Conservation (phyloP, 2,888 invertebrate species). For the Choreutis nemorana region DNA sequence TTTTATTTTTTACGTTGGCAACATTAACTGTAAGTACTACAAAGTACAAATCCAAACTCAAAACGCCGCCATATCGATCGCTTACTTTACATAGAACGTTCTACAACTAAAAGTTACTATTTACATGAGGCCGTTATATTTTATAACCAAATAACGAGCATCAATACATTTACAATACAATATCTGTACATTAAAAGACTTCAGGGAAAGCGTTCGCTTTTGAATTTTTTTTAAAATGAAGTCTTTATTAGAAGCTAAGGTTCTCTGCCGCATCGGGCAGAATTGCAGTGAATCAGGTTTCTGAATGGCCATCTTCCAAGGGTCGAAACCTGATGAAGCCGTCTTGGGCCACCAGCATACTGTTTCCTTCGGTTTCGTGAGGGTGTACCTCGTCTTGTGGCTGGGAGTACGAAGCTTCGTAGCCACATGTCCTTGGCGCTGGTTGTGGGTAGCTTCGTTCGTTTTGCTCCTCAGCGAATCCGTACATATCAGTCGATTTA, state of each 20-base stretch:
- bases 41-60: no score
- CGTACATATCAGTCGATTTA: constrained; percentile 68
- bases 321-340: constrained; percentile 88
- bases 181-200: constrained; percentile 21
- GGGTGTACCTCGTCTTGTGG: constrained; percentile 60
- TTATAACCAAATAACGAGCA: constrained; percentile 33
- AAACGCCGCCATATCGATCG: no score
- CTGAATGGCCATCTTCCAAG: constrained; percentile 63
- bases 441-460: constrained; percentile 58
- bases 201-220: constrained; percentile 3
- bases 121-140: constrained; percentile 46
- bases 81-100: no score
- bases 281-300: constrained; percentile 54
- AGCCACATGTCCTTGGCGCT: constrained; percentile 50
- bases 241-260: constrained; percentile 38
- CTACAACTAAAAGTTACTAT: constrained; percentile 32
- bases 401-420: constrained; percentile 64
- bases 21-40: not conserved
- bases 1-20: not conserved
- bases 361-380: constrained; percentile 60
- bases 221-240: not conserved
- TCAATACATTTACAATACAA: constrained; percentile 50
- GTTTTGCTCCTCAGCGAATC: constrained; percentile 57
- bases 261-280: constrained; percentile 45
- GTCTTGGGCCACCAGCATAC: constrained; percentile 91